These are phyloP conservation scores for Porites evermanni DNA, from an alignment of 92 coral and sea anemone genomes.

Conservation along the genomic window DNA sequence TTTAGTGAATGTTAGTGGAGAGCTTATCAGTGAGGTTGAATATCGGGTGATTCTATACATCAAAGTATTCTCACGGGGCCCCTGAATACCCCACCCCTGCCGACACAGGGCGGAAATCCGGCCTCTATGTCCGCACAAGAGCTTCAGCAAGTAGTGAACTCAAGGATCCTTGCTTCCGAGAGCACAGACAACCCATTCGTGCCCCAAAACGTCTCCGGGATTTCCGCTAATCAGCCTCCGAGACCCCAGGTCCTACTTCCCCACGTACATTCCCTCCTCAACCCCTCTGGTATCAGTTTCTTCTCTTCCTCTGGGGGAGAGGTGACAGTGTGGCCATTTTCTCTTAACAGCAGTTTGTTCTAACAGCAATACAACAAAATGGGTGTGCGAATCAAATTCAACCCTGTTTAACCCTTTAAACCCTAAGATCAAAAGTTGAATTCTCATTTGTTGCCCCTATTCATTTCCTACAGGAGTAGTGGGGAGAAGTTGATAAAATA, in stretches of 20 bases:
- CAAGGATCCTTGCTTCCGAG: slow-evolving; percentile 28
- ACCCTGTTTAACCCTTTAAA: no score
- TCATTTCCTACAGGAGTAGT: no score
- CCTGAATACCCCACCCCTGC: not conserved
- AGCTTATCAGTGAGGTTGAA: slow-evolving; percentile 56
- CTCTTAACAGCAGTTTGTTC: slow-evolving; percentile 4
- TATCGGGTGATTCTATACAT: not conserved
- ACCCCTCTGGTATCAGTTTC: slow-evolving; percentile 23
- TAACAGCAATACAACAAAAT: slow-evolving; percentile 6
- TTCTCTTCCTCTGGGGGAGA: slow-evolving; percentile 7
- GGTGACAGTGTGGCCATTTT: slow-evolving; percentile 41
- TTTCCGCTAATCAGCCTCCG: slow-evolving; percentile 14
- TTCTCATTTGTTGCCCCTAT: no score
- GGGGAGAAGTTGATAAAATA: no score
- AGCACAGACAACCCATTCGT: slow-evolving; percentile 28
- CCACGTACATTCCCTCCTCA: slow-evolving; percentile 42
- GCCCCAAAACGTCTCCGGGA: slow-evolving; percentile 21
- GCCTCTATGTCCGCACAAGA: slow-evolving; percentile 27
- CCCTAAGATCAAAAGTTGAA: no score
- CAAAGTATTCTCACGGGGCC: not conserved
- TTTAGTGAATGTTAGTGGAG: slow-evolving; percentile 67
- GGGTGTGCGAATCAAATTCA: not conserved
- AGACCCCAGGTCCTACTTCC: slow-evolving; percentile 40
- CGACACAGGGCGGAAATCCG: slow-evolving; percentile 5
- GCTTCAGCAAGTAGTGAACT: slow-evolving; percentile 45